These are phyloP conservation scores for Leucophenga maculata DNA, from an alignment of 2,888 invertebrate genomes.

Conservation along the genomic window DNA sequence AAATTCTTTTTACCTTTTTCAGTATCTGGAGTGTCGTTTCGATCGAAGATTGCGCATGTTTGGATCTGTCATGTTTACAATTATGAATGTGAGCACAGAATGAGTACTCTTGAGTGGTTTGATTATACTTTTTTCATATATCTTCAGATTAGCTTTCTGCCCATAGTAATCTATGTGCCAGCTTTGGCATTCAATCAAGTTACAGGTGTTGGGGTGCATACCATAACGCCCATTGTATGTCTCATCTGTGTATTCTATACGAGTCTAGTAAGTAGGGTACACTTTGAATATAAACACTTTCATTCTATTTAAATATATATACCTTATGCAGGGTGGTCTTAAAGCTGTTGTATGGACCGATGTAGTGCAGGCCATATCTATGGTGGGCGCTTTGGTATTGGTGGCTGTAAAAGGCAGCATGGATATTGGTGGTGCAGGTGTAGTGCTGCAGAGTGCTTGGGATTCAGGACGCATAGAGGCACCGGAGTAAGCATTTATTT, in stretches of 20 bases:
- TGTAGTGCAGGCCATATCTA: conserved; percentile 84
- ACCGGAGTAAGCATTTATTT: conserved; percentile 76
- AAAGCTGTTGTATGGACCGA: conserved; percentile 86
- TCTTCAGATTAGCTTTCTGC: conserved; percentile 81
- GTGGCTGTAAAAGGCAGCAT: conserved; percentile 83
- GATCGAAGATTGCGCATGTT: conserved; percentile 81
- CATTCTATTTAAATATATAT: conserved; percentile 2
- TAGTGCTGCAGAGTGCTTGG: conserved; percentile 79
- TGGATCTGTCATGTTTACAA: conserved; percentile 82
- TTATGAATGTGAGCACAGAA: conserved; percentile 78
- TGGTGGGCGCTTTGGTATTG: conserved; percentile 83
- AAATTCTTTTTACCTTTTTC: conserved; percentile 62
- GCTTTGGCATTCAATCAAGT: conserved; percentile 89
- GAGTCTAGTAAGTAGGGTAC: conserved; percentile 79
- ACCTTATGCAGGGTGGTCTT: conserved; percentile 78
- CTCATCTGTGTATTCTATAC: conserved; percentile 91
- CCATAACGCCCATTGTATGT: conserved; percentile 87
- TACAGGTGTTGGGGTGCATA: conserved; percentile 86
- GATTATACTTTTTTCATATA: too few relatives aligned
- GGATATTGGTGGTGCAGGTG: conserved; percentile 80
- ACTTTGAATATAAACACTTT: not conserved
- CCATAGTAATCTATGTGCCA: conserved; percentile 85
- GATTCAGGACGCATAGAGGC: conserved; percentile 80
- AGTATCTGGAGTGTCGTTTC: conserved; percentile 83
- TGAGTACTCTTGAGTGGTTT: not conserved